Percentiles rank a stretch among this genome's conserved stretches.
phyloP scores from a whole-genome alignment of 53 echinoderm and acorn worm species.

The Patiria pectinifera region DNA sequence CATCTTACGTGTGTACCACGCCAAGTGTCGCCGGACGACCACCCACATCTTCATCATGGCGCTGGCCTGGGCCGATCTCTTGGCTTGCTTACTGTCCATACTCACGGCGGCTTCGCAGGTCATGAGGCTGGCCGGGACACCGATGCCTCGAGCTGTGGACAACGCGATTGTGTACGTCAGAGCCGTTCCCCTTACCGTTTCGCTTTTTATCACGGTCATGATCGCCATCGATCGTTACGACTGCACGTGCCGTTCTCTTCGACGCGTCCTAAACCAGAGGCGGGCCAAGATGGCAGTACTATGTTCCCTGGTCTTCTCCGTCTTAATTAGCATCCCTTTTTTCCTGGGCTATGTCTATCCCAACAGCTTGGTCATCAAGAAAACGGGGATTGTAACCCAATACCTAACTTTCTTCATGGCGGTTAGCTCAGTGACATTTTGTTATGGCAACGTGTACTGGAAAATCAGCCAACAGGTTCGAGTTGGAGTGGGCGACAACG shows the following conservation, averaged over 20 bases:
- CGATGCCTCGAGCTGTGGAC: not conserved
- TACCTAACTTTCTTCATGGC: not conserved
- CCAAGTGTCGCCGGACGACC: not conserved
- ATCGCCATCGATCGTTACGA: not conserved
- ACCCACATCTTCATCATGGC: constrained; percentile 6
- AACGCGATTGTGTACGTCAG: not conserved
- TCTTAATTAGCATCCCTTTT: not conserved
- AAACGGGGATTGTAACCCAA: not conserved
- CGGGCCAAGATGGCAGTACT: not conserved
- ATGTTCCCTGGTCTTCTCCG: not conserved
- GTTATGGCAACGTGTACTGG: not conserved
- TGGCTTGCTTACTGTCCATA: not conserved
- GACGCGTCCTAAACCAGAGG: not conserved
- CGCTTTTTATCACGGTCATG: not conserved
- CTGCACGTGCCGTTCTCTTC: not conserved
- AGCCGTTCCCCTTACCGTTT: not conserved
- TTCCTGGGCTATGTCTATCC: not conserved
- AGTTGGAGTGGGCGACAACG: not conserved
- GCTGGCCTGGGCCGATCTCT: constrained; percentile 1
- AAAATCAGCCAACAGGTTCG: not conserved
- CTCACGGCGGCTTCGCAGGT: not conserved
- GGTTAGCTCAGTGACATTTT: not conserved
- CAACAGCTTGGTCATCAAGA: not conserved
- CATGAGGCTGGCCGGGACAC: not conserved
- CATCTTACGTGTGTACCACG: not conserved